These are phyloP conservation scores for Aporophyla lueneburgensis DNA, from an alignment of 2,888 invertebrate species.

Conservation along the genomic window DNA sequence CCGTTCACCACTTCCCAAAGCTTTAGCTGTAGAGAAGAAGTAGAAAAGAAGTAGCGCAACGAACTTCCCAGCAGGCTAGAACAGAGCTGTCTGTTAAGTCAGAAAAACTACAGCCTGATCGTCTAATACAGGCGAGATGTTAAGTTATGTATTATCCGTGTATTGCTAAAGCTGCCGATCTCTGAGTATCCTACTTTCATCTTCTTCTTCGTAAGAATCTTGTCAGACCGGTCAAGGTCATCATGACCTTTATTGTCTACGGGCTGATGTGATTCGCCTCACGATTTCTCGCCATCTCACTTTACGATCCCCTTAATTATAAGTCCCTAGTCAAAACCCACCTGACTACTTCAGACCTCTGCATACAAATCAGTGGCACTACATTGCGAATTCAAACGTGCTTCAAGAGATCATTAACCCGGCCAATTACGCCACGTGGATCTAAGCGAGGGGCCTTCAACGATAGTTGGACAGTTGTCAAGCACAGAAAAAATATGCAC, in stretches of 20 bases:
- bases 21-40: background rate
- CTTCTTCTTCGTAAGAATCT: too few relatives aligned
- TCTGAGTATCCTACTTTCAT: background rate
- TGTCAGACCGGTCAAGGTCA: too few relatives aligned
- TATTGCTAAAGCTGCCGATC: too few relatives aligned
- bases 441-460: conserved; percentile 58
- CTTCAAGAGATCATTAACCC: conserved; percentile 62
- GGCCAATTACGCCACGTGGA: conserved; percentile 64
- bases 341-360: conserved; percentile 17
- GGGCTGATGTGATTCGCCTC: too few relatives aligned
- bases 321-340: conserved; percentile 13
- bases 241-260: too few relatives aligned
- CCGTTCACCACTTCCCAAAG: background rate
- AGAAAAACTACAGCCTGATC: background rate
- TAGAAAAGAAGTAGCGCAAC: too few relatives aligned
- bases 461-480: conserved; percentile 64
- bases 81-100: background rate
- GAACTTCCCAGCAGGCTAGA: background rate
- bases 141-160: too few relatives aligned
- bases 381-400: conserved; percentile 61
- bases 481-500: background rate
- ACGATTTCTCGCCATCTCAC: background rate
- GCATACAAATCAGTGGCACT: conserved; percentile 53
- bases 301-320: background rate
- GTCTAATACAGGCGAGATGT: too few relatives aligned